phyloP scores from a whole-genome alignment of 2,888 invertebrate genomes.

The Phengaris alcon region DNA sequence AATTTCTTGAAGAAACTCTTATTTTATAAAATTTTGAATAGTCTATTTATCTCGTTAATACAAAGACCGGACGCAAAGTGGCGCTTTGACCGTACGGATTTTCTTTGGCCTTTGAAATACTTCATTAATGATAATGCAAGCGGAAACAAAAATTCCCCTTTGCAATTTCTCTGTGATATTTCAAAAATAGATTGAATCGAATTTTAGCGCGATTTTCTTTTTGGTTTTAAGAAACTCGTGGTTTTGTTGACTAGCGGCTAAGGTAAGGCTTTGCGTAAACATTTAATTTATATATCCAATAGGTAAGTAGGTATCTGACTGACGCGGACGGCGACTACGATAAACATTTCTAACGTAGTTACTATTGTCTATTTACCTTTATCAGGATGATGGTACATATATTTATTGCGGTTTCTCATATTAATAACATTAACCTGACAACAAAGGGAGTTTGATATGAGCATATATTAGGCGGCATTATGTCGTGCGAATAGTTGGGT shows the following conservation, averaged over 20 bases:
- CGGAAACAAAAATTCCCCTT: slow-evolving; percentile 30
- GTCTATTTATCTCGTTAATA: slow-evolving; percentile 27
- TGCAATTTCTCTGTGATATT: slow-evolving; percentile 29
- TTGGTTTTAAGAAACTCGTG: neutral
- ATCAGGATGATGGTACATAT: too few relatives aligned
- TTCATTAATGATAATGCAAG: slow-evolving; percentile 30
- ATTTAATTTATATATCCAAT: too few relatives aligned
- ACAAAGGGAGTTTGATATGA: neutral
- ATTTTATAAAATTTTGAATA: slow-evolving; percentile 9
- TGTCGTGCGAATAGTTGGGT: slow-evolving; percentile 13
- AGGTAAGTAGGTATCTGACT: too few relatives aligned
- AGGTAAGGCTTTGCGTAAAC: neutral
- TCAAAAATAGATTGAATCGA: slow-evolving; percentile 28
- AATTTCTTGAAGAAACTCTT: slow-evolving; percentile 13
- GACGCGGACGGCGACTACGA: too few relatives aligned
- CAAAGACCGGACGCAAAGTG: slow-evolving; percentile 28
- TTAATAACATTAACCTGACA: neutral
- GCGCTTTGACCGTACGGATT: slow-evolving; percentile 28
- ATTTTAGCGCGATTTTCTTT: slow-evolving; percentile 24
- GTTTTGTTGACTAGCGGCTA: neutral
- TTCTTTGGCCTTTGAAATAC: slow-evolving; percentile 30
- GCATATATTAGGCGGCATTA: neutral
- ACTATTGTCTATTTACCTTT: too few relatives aligned
- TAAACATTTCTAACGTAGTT: too few relatives aligned
- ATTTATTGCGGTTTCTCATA: neutral